Percentiles rank a stretch among this genome's conserved stretches.
Conservation (phyloP, 2,797 vertebrate species). For the Crax fasciolata region DNA sequence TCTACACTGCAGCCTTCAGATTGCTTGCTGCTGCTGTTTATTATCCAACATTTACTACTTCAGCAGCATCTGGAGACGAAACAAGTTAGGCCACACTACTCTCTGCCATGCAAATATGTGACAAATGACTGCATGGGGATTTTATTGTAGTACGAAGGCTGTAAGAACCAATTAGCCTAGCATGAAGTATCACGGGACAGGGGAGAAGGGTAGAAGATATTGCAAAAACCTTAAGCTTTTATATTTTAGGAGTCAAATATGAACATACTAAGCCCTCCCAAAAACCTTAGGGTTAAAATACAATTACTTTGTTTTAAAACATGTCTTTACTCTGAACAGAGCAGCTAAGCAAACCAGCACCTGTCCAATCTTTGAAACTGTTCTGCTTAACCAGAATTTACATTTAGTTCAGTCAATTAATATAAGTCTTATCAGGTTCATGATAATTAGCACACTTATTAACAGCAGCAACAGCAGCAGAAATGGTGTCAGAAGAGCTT, state of each 20-base stretch:
- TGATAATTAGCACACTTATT: constrained; percentile 72
- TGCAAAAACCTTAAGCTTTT: not conserved
- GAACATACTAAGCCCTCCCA: not conserved
- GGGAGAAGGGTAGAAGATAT: not conserved
- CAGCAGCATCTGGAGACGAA: not conserved
- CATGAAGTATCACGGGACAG: not conserved
- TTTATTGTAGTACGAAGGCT: not conserved
- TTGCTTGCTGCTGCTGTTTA: not conserved
- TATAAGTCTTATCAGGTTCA: constrained; percentile 64
- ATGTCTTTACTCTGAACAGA: not conserved
- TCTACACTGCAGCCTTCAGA: not conserved
- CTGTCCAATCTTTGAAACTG: constrained; percentile 40
- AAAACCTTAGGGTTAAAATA: not conserved
- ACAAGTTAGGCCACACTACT: not conserved
- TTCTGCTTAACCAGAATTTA: constrained; percentile 72
- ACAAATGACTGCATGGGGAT: not conserved
- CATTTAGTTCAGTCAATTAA: constrained; percentile 74
- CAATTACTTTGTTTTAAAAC: not conserved
- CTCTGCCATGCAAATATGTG: not conserved
- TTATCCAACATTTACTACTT: not conserved
- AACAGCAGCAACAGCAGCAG: constrained; percentile 59
- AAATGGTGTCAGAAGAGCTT: constrained; percentile 54
- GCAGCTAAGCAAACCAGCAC: constrained; percentile 21
- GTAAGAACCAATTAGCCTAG: not conserved
- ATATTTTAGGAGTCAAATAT: not conserved